Conservation (phyloP, 2,113 vertebrate species). For the Pelodiscus sinensis region DNA sequence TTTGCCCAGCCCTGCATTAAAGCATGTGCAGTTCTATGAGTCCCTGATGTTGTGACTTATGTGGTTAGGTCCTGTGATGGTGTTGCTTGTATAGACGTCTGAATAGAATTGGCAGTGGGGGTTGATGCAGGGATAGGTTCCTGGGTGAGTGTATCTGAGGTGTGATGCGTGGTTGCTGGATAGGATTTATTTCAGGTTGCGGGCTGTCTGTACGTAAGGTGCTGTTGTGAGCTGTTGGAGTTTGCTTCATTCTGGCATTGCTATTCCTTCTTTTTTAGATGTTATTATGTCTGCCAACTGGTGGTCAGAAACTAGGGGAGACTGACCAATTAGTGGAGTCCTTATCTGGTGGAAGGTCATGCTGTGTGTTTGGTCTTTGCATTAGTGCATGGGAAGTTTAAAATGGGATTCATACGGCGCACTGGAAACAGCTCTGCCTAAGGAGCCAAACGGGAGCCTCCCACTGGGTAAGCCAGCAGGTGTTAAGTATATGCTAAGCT, state of each 20-base stretch:
- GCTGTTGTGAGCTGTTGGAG: not conserved
- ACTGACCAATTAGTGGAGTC: not conserved
- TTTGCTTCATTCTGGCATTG: not conserved
- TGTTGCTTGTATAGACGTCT: too few relatives aligned
- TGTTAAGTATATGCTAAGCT: conserved; percentile 16
- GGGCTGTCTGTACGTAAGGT: not conserved
- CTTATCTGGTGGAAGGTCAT: not conserved
- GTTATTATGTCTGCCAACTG: not conserved
- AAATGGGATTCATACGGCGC: not conserved
- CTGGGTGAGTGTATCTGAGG: too few relatives aligned
- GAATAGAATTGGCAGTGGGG: too few relatives aligned
- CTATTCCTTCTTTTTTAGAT: not conserved
- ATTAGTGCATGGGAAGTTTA: conserved; percentile 3
- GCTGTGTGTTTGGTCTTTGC: not conserved
- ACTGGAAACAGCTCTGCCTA: conserved; percentile 42
- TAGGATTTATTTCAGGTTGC: too few relatives aligned
- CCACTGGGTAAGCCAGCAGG: conserved; percentile 27
- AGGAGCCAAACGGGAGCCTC: conserved; percentile 39
- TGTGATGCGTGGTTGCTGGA: too few relatives aligned
- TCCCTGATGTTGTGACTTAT: too few relatives aligned
- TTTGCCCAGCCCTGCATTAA: too few relatives aligned
- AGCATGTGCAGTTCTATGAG: too few relatives aligned
- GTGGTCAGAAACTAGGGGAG: not conserved
- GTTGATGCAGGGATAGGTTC: too few relatives aligned
- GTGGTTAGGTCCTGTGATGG: too few relatives aligned